A percentile compares a stretch with the other conserved stretches of the same genome.
Evolutionary conservation across 2,797 vertebrate genomes (phyloP).

Genomic region (Anguilla megastoma): DNA sequence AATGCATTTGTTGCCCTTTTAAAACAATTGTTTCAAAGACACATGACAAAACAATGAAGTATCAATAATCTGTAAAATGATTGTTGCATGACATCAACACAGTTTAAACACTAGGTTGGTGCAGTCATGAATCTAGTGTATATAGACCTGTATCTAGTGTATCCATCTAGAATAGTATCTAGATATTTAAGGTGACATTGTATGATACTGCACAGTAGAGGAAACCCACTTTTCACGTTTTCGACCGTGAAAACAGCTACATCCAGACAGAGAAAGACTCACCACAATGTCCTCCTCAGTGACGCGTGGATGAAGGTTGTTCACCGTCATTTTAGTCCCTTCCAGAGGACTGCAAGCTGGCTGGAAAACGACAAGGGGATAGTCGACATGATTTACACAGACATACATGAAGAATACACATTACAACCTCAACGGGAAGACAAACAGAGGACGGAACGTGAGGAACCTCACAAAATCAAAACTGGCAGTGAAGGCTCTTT

Average conservation of each 20-base stretch:
- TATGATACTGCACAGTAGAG: neutral
- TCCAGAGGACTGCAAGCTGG: slow-evolving; percentile 89
- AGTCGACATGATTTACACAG: neutral
- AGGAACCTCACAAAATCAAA: neutral
- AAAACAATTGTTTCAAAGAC: neutral
- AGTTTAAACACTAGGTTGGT: neutral
- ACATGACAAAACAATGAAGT: neutral
- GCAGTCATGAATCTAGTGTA: neutral
- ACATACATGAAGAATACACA: neutral
- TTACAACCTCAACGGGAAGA: neutral
- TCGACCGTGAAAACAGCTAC: too few species aligned
- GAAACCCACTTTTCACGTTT: neutral
- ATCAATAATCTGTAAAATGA: neutral
- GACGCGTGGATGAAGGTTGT: slow-evolving; percentile 93
- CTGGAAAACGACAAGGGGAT: slow-evolving; percentile 52
- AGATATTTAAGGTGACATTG: neutral
- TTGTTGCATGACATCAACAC: neutral
- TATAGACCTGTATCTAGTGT: neutral
- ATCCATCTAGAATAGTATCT: neutral
- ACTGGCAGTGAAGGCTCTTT: neutral
- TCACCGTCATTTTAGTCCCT: slow-evolving; percentile 97
- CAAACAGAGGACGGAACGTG: neutral
- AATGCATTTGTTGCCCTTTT: neutral
- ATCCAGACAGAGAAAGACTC: slow-evolving; percentile 56
- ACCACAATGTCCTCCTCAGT: slow-evolving; percentile 98